Evolutionary conservation across 2,888 invertebrate species (phyloP), one percentile per base, ranked within the genome.

Genomic region (Anaspis maculata): DNA sequence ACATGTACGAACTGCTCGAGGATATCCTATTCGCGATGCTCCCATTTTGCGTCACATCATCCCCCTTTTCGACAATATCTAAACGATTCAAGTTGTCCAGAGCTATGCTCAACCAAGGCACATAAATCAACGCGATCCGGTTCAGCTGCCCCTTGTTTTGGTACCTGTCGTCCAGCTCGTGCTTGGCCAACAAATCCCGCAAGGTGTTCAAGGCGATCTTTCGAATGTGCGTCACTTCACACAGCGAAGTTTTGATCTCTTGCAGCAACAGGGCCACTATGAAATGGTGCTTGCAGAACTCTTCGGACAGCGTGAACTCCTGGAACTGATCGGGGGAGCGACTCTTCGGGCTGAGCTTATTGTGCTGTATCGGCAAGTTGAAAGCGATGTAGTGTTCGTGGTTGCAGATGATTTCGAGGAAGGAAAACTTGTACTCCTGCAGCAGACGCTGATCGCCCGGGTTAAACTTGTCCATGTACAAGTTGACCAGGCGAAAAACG

Each of bases 301-400:
- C 85, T 50, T 89, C 86, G 1, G 83, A 82, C 13, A 81, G 63
- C 24, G 73, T 74, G 45, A 74, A 78, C 50, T 79, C 78, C 45
- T 70, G 70, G 51, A 71, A 55, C 13, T 15, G 59, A 45, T 72
- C 71, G 1, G 70, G 67, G 30, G 68, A 69, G 33, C 68, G 43
- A 26, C 66, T 61, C 55, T 72, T 72, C 46, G 76, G 71, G 62
- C 69, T 75, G 56, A 76, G 59, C 60, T 71, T 74, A 34, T 71
- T 75, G 27, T 77, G 75, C 58, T 80, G 77, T 47, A 91, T 73
- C 3, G 96, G 96, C 54, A 96, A 72, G 66, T 92, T 94, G 52
- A 96, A 81, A 0, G 90, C 85, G 30, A 96, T 80, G 60, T 83
- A 96, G 64, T 97, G 95, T 61, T 97, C 96, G 58, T 97, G 95